These are phyloP conservation scores for Megaustenia siamemsis DNA, from an alignment of 2,888 invertebrate species.

Conservation along the genomic window DNA sequence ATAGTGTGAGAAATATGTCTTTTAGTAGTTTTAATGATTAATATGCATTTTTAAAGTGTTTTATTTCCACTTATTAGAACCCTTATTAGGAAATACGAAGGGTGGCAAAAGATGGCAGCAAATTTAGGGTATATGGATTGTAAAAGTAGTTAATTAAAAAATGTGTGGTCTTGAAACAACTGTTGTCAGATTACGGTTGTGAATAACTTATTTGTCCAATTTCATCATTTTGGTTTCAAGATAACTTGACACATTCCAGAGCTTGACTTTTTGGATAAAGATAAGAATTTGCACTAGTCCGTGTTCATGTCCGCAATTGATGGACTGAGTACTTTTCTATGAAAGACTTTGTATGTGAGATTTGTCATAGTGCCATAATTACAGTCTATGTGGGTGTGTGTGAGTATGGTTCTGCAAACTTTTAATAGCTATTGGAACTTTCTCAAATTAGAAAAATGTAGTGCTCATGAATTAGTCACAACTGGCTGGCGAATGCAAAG, in stretches of 20 bases:
- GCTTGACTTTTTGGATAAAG: neutral
- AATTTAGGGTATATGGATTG: neutral
- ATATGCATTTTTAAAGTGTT: too few species aligned
- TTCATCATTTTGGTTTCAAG: neutral
- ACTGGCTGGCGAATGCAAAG: too few species aligned
- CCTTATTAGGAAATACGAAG: neutral
- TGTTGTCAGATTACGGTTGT: slow-evolving; percentile 20
- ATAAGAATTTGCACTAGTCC: neutral
- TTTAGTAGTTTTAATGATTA: too few species aligned
- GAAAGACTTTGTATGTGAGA: neutral
- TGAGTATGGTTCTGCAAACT: neutral
- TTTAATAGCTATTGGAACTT: too few species aligned
- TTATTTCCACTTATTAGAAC: too few species aligned
- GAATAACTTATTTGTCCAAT: slow-evolving; percentile 34
- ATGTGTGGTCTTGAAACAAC: neutral
- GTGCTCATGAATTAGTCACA: too few species aligned
- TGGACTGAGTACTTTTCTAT: neutral
- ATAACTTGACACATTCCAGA: slow-evolving; percentile 34
- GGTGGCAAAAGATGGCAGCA: neutral
- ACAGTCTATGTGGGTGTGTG: neutral
- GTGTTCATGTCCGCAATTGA: neutral
- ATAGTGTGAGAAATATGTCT: too few species aligned
- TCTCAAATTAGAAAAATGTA: too few species aligned
- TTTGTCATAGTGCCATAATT: slow-evolving; percentile 22
- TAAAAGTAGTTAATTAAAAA: too few species aligned